Evolutionary conservation across 2,888 invertebrate species (phyloP), one percentile per base, ranked within the genome.

Genomic region (Autographa pulchrina): DNA sequence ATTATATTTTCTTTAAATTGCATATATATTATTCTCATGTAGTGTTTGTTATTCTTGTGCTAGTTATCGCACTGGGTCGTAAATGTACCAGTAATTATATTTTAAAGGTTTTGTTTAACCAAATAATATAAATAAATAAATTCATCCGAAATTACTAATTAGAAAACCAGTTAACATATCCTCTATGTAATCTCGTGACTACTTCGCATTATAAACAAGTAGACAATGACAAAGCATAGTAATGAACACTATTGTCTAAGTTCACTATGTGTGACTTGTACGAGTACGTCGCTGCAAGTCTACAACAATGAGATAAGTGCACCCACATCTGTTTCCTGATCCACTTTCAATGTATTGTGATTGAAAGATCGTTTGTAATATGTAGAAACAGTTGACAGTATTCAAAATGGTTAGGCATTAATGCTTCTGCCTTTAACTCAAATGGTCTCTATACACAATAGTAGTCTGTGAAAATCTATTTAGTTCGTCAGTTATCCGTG

Each of bases 161-260:
- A 2, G 20, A 56, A 25, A 25, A 13, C 20, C 13, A 56, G 54
- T 56, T 56, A 20, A 56, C 54, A 56, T 56, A 13, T 25, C 8
- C 16, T 48, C 20, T 56, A 65, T 62, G 62, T 14, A 32, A 31
- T 32, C 18, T 25, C 14, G 31, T 52, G 48, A 48, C 69, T 64
- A 65, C 68, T 61, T 59, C 63, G 56, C 64, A 64, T 75, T 75
- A 67, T 60, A 75, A 18, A 61, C 68, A 62, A 67, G 43, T 66
- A 68, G 43, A 59, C 11, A 20, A 20, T 20, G 60, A 74, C 75
- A 78, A 78, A 60, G 66, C 62, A 73, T 72, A 63, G 72, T 68
- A 74, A 74, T 74, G 65, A 65, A 70, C 61, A 63, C 80, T 69
- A 86, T 85, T 86, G 85, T 86, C 77, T 60, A n/a, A 61, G 71